Conservation (phyloP, 64 coral and sea anemone species). For the Anthopleura sola region DNA sequence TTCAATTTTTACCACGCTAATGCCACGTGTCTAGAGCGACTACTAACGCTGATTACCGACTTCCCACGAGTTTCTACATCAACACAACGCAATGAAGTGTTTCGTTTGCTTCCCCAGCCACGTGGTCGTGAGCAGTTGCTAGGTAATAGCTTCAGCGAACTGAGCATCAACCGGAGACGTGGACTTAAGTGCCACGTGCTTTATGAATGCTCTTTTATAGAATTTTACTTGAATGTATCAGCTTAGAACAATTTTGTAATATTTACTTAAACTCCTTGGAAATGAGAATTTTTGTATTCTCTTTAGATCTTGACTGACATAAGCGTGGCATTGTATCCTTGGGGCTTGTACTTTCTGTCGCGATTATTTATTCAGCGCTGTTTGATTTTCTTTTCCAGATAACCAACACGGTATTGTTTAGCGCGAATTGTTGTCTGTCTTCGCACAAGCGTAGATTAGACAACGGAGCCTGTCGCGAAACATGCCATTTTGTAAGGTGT, state of each 20-base stretch:
- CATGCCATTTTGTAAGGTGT: not conserved
- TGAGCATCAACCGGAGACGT: constrained; percentile 17
- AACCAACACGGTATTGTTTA: not conserved
- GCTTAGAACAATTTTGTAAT: not conserved
- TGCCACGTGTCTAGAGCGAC: not conserved
- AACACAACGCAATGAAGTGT: not conserved
- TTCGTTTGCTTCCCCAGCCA: not conserved
- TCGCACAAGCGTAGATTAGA: not conserved
- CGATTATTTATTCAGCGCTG: not conserved
- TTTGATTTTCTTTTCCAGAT: not conserved
- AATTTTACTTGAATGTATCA: not conserved
- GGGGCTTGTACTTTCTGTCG: not conserved
- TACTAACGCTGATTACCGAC: not conserved
- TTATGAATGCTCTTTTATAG: not conserved
- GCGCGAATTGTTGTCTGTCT: not conserved
- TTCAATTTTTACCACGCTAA: not conserved
- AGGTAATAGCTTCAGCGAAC: not conserved
- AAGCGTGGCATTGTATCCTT: not conserved
- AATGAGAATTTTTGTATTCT: constrained; percentile 8
- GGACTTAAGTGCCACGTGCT: not conserved
- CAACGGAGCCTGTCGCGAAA: not conserved
- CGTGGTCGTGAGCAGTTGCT: not conserved
- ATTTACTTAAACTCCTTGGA: not conserved
- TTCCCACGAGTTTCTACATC: not conserved
- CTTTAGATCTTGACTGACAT: not conserved